Base-by-base conservation (phyloP, 2,797 vertebrate genomes). In the Tamandua tetradactyla region DNA sequence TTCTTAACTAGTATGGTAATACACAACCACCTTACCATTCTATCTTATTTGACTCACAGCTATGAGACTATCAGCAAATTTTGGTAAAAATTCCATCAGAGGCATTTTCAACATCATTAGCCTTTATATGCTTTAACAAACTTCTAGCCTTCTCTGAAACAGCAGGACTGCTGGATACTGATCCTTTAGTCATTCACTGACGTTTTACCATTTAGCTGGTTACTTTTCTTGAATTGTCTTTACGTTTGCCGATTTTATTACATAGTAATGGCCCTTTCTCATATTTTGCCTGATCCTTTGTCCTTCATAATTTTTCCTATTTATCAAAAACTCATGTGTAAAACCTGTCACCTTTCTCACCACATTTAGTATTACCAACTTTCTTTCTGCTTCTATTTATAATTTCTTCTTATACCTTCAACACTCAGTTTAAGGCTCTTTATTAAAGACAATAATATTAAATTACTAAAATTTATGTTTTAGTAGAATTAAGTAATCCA, bases 1-100 rank as follows among this genome's bases (percentile, higher is more conserved):
- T 20, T 49, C 62, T 9, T 4, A 15, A 13, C n/a, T 27, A 55
- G 23, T 13, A 17, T 0, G 10, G 13, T 5, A n/a, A 20, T 0
- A 9, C 44, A 47, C 44, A 42, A 72, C 27, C 10, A 8, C 59
- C 84, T 30, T 55, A 6, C 55, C 55, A 3, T 47, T 12, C 37
- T 13, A 5, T 57, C 27, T 7, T 42, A 71, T 6, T 11, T 71
- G 62, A 66, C 32, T 32, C n/a, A 35, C 14, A 35, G 23, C 76
- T 18, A 10, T 9, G 3, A 20, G 6, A 25, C 30, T 66, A n/a
- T n/a, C 62, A 66, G 32, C 62, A 66, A n/a, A 14, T 15, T 66
- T n/a, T 66, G 32, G 32, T 13, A 66, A 35, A n/a, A 32, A 32
- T 66, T 66, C 37, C 22, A 71, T 71, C 37, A 71, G 37, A 71